These are phyloP conservation scores for Rhagonycha lutea DNA, from an alignment of 2,888 invertebrate genomes.

Conservation along the genomic window DNA sequence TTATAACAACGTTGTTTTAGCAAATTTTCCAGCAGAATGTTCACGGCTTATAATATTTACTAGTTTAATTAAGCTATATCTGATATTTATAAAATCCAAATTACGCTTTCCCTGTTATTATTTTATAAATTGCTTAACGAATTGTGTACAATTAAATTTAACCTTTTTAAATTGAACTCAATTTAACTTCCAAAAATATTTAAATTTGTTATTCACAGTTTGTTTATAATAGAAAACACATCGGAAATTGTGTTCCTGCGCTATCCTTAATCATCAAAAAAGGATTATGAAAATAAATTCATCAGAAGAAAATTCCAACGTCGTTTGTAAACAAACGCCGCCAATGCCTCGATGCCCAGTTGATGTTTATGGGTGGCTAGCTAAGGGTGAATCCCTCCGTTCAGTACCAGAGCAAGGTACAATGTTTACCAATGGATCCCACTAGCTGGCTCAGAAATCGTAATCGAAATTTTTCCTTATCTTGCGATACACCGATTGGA, in stretches of 20 bases:
- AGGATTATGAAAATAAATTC: too few species aligned
- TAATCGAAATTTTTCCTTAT: too few species aligned
- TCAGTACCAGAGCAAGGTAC: too few species aligned
- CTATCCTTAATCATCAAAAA: background rate
- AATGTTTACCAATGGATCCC: too few species aligned
- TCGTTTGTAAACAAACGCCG: too few species aligned
- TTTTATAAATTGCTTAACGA: background rate
- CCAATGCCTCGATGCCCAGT: too few species aligned
- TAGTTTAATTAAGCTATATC: background rate
- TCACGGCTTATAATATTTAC: background rate
- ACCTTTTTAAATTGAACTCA: background rate
- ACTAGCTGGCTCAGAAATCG: too few species aligned
- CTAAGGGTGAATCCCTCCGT: too few species aligned
- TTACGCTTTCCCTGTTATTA: background rate
- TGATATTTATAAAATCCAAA: background rate
- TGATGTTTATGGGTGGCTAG: too few species aligned
- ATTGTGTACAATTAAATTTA: background rate
- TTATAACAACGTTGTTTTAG: background rate
- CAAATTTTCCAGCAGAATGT: background rate
- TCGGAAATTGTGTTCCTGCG: background rate
- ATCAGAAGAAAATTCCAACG: too few species aligned
- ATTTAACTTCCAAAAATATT: background rate
- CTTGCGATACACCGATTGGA: too few species aligned
- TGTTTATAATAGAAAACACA: background rate
- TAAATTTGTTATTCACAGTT: background rate